phyloP scores from a whole-genome alignment of 2,888 invertebrate genomes.

The Lepidonotus clava region DNA sequence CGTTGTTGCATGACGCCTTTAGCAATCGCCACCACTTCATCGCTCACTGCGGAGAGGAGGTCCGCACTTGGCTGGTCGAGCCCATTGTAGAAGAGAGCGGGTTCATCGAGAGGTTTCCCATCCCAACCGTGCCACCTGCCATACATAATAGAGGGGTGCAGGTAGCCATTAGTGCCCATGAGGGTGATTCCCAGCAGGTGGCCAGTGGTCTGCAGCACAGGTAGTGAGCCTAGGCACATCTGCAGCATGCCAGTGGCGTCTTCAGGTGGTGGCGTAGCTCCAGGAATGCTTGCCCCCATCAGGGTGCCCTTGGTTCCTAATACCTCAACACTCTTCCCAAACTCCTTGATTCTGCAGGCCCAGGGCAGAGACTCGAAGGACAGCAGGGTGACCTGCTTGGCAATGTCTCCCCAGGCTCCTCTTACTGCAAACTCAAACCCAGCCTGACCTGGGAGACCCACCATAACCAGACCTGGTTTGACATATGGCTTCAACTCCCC shows the following conservation, averaged over 20 bases:
- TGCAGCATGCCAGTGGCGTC: conserved; percentile 59
- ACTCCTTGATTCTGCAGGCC: conserved; percentile 70
- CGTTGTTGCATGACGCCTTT: conserved; percentile 65
- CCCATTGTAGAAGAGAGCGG: conserved; percentile 73
- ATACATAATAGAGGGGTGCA: conserved; percentile 73
- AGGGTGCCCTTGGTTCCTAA: conserved; percentile 61
- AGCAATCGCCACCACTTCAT: conserved; percentile 69
- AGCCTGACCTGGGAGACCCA: conserved; percentile 70
- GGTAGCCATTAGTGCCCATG: conserved; percentile 68
- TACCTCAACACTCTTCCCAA: conserved; percentile 66
- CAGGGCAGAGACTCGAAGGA: conserved; percentile 72
- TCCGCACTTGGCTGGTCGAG: conserved; percentile 67
- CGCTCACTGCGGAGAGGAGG: conserved; percentile 67
- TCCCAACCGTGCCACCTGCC: conserved; percentile 71
- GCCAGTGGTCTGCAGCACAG: conserved; percentile 64
- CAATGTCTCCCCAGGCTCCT: conserved; percentile 64
- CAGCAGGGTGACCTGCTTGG: conserved; percentile 66
- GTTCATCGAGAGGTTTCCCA: conserved; percentile 66
- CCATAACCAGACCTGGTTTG: conserved; percentile 68
- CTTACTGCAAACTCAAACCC: conserved; percentile 73
- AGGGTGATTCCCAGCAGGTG: conserved; percentile 71
- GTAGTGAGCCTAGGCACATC: conserved; percentile 59
- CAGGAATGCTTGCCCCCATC: conserved; percentile 50
- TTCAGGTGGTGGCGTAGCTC: conserved; percentile 18
- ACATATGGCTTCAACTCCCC: conserved; percentile 67